Base-by-base conservation (phyloP, 2,888 invertebrate species). In the Julus scanicus region DNA sequence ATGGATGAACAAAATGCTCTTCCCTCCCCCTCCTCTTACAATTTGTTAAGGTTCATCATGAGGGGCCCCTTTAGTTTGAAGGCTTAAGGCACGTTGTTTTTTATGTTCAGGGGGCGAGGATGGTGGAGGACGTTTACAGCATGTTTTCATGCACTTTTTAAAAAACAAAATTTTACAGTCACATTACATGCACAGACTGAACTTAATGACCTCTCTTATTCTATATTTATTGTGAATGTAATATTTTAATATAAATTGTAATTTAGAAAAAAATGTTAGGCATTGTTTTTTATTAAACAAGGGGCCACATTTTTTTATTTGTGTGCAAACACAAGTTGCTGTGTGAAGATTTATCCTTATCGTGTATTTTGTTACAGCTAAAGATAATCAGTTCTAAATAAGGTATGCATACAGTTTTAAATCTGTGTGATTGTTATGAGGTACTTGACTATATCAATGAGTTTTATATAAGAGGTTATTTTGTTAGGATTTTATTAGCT, bases 1-100 rank as follows among this genome's bases (percentile, higher is more conserved):
- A 80, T 80, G 80, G 80, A 80, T 80, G 80, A 80, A 37, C 80
- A 80, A 80, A 80, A 80, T 80, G 80, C 37, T 80, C 80, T 80
- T 80, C 37, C 29, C 80, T 80, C 80, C 80, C 80, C 37, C 29
- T 80, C 29, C 80, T 80, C 80, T 80, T 80, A 80, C 80, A 37
- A 37, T 80, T 80, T 80, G 37, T 80, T 80, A 80, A 37, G 80
- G 80, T 80, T 80, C 80, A 80, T 80, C 80, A 13, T 37, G 80
- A 80, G 80, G 37, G 80, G 80, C 37, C 80, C 37, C 9, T 63
- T n/a, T n/a, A n/a, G 53, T 63, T 6, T 20, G n/a, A 4, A 63
- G 20, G 17, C 20, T 63, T 37, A 2, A 37, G 13, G 13, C 37
- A 11, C 63, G 63, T 80, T 9, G 37, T 37, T 29, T 80, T 80